Percentiles rank a stretch among this genome's conserved stretches.
Evolutionary conservation across 2,113 vertebrate genomes (phyloP).

Genomic region (Lontra canadensis): DNA sequence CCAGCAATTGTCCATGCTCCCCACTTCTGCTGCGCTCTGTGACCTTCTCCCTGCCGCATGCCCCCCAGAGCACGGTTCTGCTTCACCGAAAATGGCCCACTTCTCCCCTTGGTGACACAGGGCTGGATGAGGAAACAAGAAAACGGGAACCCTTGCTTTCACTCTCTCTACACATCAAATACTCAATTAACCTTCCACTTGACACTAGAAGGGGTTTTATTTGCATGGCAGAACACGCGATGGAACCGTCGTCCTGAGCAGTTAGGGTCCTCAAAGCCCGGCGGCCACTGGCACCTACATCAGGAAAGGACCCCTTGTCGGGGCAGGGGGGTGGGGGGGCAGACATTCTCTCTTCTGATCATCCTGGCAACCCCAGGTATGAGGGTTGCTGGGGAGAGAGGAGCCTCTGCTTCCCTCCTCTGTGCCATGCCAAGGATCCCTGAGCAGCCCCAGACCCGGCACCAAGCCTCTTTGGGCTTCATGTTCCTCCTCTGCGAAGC

Average conservation of each 20-base stretch:
- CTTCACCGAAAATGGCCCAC: background rate
- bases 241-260: background rate
- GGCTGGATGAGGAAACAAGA: background rate
- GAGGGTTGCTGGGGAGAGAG: background rate
- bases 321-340: no score
- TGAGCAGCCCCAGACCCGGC: background rate
- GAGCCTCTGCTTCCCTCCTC: background rate
- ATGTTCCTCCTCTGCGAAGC: background rate
- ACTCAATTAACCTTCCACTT: conserved; percentile 32
- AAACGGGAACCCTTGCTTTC: background rate
- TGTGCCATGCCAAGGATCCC: background rate
- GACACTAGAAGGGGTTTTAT: background rate
- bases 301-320: no score
- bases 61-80: background rate
- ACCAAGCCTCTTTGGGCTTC: background rate
- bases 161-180: background rate
- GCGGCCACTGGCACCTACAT: no score
- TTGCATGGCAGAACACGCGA: background rate
- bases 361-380: background rate
- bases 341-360: background rate
- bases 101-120: background rate
- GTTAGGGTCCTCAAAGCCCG: background rate
- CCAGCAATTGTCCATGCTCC: no score
- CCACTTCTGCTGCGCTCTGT: background rate
- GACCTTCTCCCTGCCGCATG: background rate